A percentile compares a stretch with the other conserved stretches of the same genome.
Conservation (phyloP, 1,140 invertebrate species). For the Drosophila insularis region DNA sequence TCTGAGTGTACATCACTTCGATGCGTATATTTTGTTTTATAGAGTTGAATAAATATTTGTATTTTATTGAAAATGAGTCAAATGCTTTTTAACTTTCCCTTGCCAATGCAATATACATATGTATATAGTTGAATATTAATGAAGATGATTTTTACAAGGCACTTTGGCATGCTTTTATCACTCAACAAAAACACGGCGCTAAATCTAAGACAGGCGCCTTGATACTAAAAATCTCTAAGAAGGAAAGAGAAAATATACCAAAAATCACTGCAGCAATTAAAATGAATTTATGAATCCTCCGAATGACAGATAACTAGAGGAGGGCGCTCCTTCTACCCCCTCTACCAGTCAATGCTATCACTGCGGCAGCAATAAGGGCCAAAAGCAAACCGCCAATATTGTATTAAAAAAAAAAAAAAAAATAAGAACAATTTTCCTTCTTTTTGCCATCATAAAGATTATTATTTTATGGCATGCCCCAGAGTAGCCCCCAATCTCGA, state of each 20-base stretch:
- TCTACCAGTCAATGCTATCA: constrained; percentile 11
- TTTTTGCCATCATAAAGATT: constrained; percentile 79
- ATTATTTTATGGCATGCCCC: constrained; percentile 67
- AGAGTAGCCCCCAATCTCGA: neutral
- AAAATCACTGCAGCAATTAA: constrained; percentile 80
- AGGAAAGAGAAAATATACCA: constrained; percentile 9
- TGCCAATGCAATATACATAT: neutral
- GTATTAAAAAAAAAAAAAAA: constrained; percentile 59
- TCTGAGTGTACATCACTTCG: neutral
- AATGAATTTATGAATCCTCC: constrained; percentile 73
- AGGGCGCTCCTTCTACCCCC: neutral
- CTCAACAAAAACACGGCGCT: constrained; percentile 51
- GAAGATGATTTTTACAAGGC: constrained; percentile 67
- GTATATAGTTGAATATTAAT: constrained; percentile 75
- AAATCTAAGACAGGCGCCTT: constrained; percentile 13
- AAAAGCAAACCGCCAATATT: constrained; percentile 56
- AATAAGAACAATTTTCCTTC: neutral
- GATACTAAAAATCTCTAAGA: constrained; percentile 40
- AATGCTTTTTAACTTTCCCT: neutral
- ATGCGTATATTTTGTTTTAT: neutral
- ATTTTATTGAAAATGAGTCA: neutral
- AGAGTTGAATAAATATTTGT: neutral
- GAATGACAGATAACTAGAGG: constrained; percentile 57
- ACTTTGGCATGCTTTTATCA: constrained; percentile 62
- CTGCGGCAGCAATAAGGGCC: constrained; percentile 34